Base-by-base conservation (phyloP, 2,888 invertebrate genomes). In the Pseudolycoriella hygida region DNA sequence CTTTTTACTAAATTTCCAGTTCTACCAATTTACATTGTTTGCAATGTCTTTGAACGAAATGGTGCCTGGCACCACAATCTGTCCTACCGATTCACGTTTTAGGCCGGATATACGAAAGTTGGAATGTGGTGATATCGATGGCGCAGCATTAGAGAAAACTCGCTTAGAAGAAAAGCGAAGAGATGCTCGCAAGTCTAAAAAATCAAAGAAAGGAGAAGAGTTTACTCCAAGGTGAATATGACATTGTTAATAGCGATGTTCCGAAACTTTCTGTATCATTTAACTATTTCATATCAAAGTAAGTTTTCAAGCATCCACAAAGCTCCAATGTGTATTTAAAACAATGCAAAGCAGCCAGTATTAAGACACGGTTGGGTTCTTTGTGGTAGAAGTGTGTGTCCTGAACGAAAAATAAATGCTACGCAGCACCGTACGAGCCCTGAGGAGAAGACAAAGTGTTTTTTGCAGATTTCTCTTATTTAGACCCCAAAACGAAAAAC, bases 81-180 rank as follows among this genome's bases (percentile, higher is more conserved):
- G 92, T 50, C 85, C 85, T 3, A 93, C 93, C 11, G 96, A 96
- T 67, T 82, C 80, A 45, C 76, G 94, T 50, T 71, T 89, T 50
- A 73, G 94, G 52, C 92, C 92, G 2, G 94, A 94, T 64, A 83
- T 94, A 44, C 70, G 89, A 49, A 76, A 82, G 60, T 63, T 96
- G 55, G 94, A 94, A 65, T 78, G 80, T 52, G 93, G 93, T 0
- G 86, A 90, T 62, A 79, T 90, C 54, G 92, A 93, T 56, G 82
- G 77, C 0, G 92, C 93, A 0, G 87, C 89, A 1, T 68, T 74
- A 2, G 90, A 92, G 65, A 94, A 94, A 67, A 78, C 80, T 30
- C 70, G 90, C 47, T 68, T 94, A 14, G 93, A 94, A 59, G 92
- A 93, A 58, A 92, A 93, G 62, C 94, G 94, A 64, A 67, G 94